Evolutionary conservation across 2,888 invertebrate species (phyloP).

Genomic region (Idaea straminata): DNA sequence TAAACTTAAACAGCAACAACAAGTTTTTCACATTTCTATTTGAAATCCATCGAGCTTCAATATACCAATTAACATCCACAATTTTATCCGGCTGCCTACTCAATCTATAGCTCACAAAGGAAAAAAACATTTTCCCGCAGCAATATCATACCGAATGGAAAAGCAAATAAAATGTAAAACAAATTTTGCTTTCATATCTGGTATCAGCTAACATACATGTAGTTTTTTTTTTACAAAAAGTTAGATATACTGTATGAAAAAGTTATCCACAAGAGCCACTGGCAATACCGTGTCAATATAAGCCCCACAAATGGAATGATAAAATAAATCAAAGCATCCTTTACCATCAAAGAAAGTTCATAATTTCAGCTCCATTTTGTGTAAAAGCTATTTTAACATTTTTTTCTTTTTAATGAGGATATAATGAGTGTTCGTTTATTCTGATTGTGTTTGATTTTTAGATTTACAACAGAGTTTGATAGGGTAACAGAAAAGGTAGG

Average conservation of each 20-base stretch:
- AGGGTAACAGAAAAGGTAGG: too few relatives aligned
- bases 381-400: too few relatives aligned
- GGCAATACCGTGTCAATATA: neutral
- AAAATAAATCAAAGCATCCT: neutral
- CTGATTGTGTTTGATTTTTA: too few relatives aligned
- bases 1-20: neutral
- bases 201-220: slow-evolving; percentile 8
- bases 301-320: neutral
- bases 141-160: slow-evolving; percentile 5
- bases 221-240: neutral
- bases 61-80: neutral
- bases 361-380: too few relatives aligned
- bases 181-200: slow-evolving; percentile 14
- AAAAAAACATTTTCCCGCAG: slow-evolving; percentile 6
- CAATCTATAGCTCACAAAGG: neutral
- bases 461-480: too few relatives aligned
- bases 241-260: neutral
- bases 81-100: neutral
- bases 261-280: neutral
- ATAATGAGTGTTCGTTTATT: too few relatives aligned
- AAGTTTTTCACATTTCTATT: neutral
- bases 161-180: slow-evolving; percentile 3
- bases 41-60: neutral
- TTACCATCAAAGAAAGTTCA: neutral
- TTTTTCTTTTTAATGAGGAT: too few relatives aligned